Percentiles rank a stretch among this genome's conserved stretches.
phyloP scores from a whole-genome alignment of 2,888 invertebrate species.

The Cotesia congregata region DNA sequence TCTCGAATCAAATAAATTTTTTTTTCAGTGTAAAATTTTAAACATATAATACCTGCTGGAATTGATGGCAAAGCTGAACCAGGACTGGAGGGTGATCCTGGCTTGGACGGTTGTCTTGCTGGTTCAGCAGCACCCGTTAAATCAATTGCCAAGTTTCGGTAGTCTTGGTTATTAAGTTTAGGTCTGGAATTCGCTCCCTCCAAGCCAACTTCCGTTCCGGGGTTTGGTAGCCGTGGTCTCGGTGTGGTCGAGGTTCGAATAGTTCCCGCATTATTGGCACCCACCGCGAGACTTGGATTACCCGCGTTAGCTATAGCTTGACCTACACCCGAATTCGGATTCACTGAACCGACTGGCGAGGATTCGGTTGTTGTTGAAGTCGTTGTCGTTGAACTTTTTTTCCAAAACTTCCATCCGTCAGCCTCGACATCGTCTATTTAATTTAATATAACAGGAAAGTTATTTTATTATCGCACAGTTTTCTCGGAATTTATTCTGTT shows the following conservation, averaged over 20 bases:
- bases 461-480: background rate
- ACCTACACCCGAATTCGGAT: conserved; percentile 44
- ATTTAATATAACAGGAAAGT: background rate
- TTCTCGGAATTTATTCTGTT: background rate
- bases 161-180: conserved; percentile 54
- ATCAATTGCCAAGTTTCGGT: conserved; percentile 63
- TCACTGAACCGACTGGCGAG: background rate
- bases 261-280: conserved; percentile 55
- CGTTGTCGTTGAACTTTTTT: background rate
- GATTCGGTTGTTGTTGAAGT: background rate
- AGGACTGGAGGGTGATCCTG: conserved; percentile 4
- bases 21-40: no score
- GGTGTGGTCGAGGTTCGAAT: conserved; percentile 40
- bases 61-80: background rate
- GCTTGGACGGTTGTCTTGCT: conserved; percentile 51
- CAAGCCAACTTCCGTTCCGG: conserved; percentile 65
- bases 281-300: conserved; percentile 59
- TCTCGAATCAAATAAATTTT: no score
- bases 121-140: conserved; percentile 61
- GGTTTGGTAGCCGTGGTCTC: conserved; percentile 55
- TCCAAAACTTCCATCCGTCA: background rate
- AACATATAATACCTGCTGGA: background rate
- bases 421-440: background rate
- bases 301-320: conserved; percentile 56
- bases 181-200: conserved; percentile 55